Percentiles rank a stretch among this genome's conserved stretches.
Evolutionary conservation across 2,113 vertebrate species (phyloP).

Genomic region (Cygnus atratus): DNA sequence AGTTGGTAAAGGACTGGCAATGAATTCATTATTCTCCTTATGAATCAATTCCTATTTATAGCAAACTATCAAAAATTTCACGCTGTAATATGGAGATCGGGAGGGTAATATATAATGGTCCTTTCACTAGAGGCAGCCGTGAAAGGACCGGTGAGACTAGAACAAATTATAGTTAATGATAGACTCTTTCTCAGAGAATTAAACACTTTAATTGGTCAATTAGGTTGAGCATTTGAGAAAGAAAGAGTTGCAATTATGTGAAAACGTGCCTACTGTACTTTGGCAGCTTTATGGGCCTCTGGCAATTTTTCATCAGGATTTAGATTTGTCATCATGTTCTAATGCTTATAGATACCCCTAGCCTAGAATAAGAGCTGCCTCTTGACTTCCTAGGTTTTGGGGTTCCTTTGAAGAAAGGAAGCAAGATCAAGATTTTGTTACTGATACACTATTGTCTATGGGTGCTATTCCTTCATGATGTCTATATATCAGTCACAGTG

Average conservation of each 20-base stretch:
- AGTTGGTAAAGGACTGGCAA: conserved; percentile 36
- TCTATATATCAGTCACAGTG: not conserved
- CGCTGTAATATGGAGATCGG: conserved; percentile 36
- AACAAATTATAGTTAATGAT: conserved; percentile 54
- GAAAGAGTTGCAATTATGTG: conserved; percentile 23
- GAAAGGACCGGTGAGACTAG: conserved; percentile 50
- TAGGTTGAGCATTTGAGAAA: conserved; percentile 30
- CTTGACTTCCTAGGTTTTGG: not conserved
- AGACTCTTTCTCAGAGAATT: conserved; percentile 52
- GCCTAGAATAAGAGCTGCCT: not conserved
- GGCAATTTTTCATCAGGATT: conserved; percentile 16
- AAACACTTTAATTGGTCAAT: conserved; percentile 58
- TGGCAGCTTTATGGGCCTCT: conserved; percentile 21
- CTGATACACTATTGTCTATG: not conserved
- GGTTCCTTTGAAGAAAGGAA: not conserved
- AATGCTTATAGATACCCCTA: not conserved
- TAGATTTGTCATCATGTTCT: conserved; percentile 21
- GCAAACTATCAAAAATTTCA: conserved; percentile 27
- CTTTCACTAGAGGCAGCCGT: conserved; percentile 57
- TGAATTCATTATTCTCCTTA: conserved; percentile 54
- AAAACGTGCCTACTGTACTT: conserved; percentile 37
- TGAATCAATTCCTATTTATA: conserved; percentile 54
- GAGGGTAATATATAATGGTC: conserved; percentile 23
- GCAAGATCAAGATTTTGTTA: not conserved
- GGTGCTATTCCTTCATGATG: rapidly evolving